Conservation (phyloP, 2,888 invertebrate genomes). For the Choristoneura rosaceana region DNA sequence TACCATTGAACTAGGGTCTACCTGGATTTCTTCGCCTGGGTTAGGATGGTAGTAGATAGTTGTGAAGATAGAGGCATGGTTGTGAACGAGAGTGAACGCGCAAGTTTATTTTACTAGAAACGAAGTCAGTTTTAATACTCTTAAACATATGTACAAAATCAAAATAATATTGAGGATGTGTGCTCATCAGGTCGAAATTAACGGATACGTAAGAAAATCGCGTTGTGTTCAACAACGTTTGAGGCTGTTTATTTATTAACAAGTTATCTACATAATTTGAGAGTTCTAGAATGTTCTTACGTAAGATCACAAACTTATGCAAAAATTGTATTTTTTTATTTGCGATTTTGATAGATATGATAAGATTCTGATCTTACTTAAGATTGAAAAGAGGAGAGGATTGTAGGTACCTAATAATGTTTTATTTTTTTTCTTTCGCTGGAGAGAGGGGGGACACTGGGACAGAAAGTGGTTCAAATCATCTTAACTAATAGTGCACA, state of each 20-base stretch:
- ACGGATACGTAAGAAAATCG: background rate
- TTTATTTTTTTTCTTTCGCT: too few relatives aligned
- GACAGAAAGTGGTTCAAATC: too few relatives aligned
- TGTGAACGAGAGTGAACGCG: constrained; percentile 16
- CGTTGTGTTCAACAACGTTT: background rate
- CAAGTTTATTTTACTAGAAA: constrained; percentile 11
- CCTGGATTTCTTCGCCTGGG: background rate
- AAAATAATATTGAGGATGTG: background rate
- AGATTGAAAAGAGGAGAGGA: too few relatives aligned
- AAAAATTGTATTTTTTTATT: too few relatives aligned
- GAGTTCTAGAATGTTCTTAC: too few relatives aligned
- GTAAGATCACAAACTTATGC: too few relatives aligned
- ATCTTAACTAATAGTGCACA: too few relatives aligned
- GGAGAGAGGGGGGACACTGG: too few relatives aligned
- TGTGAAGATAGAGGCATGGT: constrained; percentile 14
- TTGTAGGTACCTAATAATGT: too few relatives aligned
- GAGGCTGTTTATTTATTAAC: background rate
- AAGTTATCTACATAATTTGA: background rate
- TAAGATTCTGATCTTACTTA: too few relatives aligned
- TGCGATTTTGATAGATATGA: too few relatives aligned
- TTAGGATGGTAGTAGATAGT: constrained; percentile 10
- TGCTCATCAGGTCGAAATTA: too few relatives aligned
- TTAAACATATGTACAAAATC: background rate
- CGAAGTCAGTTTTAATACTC: background rate
- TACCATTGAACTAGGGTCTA: background rate